phyloP scores from a whole-genome alignment of 2,113 vertebrate species.

The Nothoprocta pentlandii region DNA sequence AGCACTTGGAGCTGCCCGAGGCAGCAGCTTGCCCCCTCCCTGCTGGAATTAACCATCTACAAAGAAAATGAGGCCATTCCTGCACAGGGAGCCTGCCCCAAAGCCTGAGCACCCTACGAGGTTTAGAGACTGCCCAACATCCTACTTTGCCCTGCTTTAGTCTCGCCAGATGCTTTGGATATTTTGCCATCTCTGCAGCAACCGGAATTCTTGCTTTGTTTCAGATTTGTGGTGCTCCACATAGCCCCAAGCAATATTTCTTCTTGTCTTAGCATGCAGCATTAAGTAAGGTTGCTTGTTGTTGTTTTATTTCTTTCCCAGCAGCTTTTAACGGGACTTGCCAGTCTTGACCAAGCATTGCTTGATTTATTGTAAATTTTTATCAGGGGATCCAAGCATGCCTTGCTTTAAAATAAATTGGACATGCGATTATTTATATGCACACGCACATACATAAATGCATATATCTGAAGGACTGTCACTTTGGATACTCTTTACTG shows the following conservation, averaged over 20 bases:
- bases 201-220: neutral
- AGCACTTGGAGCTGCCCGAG: slow-evolving; percentile 46
- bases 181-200: neutral
- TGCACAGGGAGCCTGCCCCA: neutral
- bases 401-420: neutral
- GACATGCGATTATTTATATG: neutral
- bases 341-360: neutral
- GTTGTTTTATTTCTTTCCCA: neutral
- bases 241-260: neutral
- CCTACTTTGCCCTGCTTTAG: neutral
- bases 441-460: neutral
- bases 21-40: neutral
- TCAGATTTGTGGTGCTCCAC: neutral
- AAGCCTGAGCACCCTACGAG: neutral
- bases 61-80: neutral
- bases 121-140: neutral
- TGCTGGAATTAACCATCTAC: neutral
- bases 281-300: neutral
- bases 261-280: neutral
- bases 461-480: neutral
- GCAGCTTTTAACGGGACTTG: neutral
- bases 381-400: neutral
- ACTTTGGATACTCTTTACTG: neutral
- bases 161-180: neutral
- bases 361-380: neutral